These are phyloP conservation scores for Oreortyx pictus DNA, from an alignment of 2,797 vertebrate species.

Conservation along the genomic window DNA sequence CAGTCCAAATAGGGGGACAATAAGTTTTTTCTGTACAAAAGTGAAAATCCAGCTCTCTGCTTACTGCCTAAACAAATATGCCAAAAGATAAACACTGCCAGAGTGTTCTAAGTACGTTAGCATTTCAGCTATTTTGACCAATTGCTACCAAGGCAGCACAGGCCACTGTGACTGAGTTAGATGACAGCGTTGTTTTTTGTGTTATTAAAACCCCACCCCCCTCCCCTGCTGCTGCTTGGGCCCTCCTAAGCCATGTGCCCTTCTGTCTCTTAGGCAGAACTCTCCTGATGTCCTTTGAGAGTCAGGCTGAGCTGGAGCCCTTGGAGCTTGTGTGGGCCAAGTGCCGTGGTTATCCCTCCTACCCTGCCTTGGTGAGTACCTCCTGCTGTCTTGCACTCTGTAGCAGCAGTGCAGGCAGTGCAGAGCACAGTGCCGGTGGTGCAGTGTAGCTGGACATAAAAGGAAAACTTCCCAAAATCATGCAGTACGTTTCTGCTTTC, in stretches of 20 bases:
- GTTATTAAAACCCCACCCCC: neutral
- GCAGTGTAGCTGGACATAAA: neutral
- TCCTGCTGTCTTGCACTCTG: neutral
- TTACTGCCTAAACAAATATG: too few species aligned
- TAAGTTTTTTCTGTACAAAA: too few species aligned
- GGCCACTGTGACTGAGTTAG: neutral
- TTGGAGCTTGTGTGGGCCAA: slow-evolving; percentile 98
- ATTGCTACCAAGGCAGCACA: neutral
- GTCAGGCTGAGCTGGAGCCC: slow-evolving; percentile 88
- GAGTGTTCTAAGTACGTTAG: neutral
- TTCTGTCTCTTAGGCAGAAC: slow-evolving; percentile 81
- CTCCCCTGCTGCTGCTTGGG: neutral
- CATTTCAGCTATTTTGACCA: neutral
- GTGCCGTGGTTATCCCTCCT: slow-evolving; percentile 97
- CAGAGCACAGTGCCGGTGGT: neutral
- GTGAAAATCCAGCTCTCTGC: too few species aligned
- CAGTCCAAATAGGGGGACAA: neutral
- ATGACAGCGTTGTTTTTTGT: neutral
- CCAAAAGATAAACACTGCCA: neutral
- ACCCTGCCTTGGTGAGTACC: slow-evolving; percentile 93
- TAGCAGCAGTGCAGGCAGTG: neutral
- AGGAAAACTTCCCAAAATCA: neutral
- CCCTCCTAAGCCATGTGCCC: neutral
- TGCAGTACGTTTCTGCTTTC: neutral
- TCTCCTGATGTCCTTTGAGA: slow-evolving; percentile 86